These are phyloP conservation scores for Adelosebastes latens DNA, from an alignment of 2,797 vertebrate species.

Conservation along the genomic window DNA sequence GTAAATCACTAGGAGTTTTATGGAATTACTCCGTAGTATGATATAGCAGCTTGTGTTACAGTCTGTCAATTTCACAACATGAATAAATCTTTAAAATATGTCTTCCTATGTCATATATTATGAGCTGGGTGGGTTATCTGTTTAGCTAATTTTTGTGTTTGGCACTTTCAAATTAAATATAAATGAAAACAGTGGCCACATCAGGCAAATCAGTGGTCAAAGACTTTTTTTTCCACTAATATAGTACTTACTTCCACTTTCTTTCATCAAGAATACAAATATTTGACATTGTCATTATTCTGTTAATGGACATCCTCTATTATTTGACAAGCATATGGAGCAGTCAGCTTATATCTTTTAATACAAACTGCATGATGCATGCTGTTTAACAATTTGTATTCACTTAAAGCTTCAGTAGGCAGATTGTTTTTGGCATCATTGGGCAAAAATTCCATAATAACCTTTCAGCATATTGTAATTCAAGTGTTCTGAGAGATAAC, in stretches of 20 bases:
- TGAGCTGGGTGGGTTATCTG: background rate
- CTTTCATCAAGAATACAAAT: background rate
- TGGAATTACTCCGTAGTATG: conserved; percentile 21
- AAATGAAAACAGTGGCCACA: background rate
- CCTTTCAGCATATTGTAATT: too few species aligned
- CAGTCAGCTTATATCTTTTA: background rate
- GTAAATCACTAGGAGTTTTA: conserved; percentile 44
- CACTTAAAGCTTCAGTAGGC: background rate
- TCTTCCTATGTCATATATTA: conserved; percentile 2
- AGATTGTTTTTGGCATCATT: too few species aligned
- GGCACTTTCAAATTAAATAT: background rate
- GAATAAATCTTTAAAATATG: conserved; percentile 8
- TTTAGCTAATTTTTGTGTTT: conserved; percentile 2
- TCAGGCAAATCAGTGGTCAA: background rate
- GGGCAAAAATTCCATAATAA: too few species aligned
- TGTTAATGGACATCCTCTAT: background rate
- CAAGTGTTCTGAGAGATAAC: too few species aligned
- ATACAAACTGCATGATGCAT: background rate
- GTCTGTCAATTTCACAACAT: conserved; percentile 12
- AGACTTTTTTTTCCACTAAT: background rate
- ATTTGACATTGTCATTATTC: background rate
- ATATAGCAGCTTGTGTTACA: conserved; percentile 3
- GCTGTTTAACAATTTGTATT: background rate
- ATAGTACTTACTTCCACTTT: background rate
- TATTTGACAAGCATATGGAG: background rate